Percentiles rank a stretch among this genome's conserved stretches.
Conservation (phyloP, 2,797 vertebrate species). For the Rallus crepitans region DNA sequence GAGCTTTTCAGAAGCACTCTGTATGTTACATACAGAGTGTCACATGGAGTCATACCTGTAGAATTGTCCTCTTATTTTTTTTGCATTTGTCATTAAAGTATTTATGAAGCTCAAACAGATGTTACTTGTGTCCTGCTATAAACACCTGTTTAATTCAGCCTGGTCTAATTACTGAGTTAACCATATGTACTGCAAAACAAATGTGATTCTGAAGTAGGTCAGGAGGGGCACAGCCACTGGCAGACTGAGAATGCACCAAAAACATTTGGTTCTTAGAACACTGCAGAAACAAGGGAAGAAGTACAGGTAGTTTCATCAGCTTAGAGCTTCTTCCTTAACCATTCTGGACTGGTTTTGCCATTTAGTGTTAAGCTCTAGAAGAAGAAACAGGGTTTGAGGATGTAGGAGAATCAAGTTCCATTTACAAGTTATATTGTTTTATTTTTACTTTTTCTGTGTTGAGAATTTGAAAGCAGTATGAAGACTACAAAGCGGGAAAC, state of each 20-base stretch:
- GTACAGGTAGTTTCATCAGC: background rate
- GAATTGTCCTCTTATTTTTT: background rate
- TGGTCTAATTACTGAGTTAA: background rate
- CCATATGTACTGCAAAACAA: background rate
- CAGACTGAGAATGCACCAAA: background rate
- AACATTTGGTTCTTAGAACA: background rate
- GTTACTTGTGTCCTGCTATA: background rate
- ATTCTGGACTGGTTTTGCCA: background rate
- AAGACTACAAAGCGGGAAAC: conserved; percentile 12
- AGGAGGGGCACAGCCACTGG: background rate
- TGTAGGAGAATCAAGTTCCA: background rate
- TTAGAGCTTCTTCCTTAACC: background rate
- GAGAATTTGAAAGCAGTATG: background rate
- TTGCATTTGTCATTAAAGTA: background rate
- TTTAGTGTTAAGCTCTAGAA: background rate
- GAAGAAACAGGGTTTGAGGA: background rate
- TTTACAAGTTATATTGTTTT: background rate
- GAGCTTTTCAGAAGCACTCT: background rate
- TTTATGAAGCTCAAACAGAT: background rate
- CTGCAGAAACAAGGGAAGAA: background rate
- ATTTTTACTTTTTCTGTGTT: background rate
- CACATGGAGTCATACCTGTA: background rate
- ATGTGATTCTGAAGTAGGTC: background rate
- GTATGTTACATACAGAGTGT: background rate
- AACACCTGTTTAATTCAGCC: background rate